A percentile compares a stretch with the other conserved stretches of the same genome.
Evolutionary conservation across 2,888 invertebrate species (phyloP).

Genomic region (Rosalia funebris): DNA sequence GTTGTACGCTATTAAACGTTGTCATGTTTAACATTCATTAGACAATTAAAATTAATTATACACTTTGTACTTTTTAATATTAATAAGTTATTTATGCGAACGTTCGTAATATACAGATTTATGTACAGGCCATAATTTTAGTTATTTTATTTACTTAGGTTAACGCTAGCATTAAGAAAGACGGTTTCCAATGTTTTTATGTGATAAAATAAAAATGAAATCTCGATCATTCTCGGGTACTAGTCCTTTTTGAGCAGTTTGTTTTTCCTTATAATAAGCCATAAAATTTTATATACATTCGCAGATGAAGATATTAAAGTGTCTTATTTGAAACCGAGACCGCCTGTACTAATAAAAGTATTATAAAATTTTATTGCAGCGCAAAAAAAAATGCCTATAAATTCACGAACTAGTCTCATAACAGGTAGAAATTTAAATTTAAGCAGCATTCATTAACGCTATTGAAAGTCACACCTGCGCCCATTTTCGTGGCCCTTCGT

Average conservation of each 20-base stretch:
- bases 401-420: background rate
- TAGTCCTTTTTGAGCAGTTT: too few relatives aligned
- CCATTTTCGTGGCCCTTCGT: background rate
- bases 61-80: background rate
- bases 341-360: background rate
- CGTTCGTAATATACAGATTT: constrained; percentile 7
- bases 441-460: background rate
- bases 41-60: constrained; percentile 14
- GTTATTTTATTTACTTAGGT: constrained; percentile 31
- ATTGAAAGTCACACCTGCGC: background rate
- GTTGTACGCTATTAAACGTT: background rate
- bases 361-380: background rate
- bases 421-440: background rate
- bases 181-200: background rate
- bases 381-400: background rate
- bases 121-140: constrained; percentile 17
- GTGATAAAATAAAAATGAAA: background rate
- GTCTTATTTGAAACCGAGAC: background rate
- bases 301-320: background rate
- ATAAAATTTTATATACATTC: background rate
- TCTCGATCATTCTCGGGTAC: background rate
- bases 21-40: constrained; percentile 8
- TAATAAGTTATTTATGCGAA: background rate
- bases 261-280: background rate
- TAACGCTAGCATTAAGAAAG: constrained; percentile 38